Conservation (phyloP, 2,797 vertebrate genomes). For the Scarus forsteni region DNA sequence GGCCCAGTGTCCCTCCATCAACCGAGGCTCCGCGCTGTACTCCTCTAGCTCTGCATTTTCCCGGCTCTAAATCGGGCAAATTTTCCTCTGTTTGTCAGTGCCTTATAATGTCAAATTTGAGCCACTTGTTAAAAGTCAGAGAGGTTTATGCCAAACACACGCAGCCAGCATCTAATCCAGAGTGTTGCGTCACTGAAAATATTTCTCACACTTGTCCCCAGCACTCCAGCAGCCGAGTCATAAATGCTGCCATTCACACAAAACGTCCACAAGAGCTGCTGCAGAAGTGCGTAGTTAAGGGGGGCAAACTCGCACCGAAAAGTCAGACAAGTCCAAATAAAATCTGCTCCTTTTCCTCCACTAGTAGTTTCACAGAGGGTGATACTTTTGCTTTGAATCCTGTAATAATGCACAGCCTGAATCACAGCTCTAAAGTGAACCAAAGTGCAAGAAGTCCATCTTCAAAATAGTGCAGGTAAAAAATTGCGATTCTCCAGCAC, state of each 20-base stretch:
- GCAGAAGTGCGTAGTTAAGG: conserved; percentile 44
- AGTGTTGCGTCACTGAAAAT: conserved; percentile 48
- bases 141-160: conserved; percentile 49
- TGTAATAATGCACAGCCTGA: conserved; percentile 44
- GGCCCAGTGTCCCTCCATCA: conserved; percentile 72
- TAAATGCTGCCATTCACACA: conserved; percentile 55
- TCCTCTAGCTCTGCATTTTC: conserved; percentile 60
- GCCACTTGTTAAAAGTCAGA: conserved; percentile 54
- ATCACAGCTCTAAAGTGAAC: conserved; percentile 38
- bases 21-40: conserved; percentile 65
- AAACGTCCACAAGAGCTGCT: conserved; percentile 26
- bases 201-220: conserved; percentile 43
- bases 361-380: conserved; percentile 35
- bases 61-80: conserved; percentile 49
- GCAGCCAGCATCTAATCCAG: conserved; percentile 49
- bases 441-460: conserved; percentile 49
- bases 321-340: conserved; percentile 37
- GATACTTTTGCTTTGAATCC: conserved; percentile 39
- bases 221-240: conserved; percentile 36
- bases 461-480: conserved; percentile 58
- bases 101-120: conserved; percentile 57
- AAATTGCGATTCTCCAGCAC: conserved; percentile 69
- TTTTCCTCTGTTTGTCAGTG: conserved; percentile 58
- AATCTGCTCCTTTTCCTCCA: conserved; percentile 42
- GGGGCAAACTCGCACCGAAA: conserved; percentile 32